Evolutionary conservation across 2,888 invertebrate genomes (phyloP).

Genomic region (Neuroscelio doddi): DNA sequence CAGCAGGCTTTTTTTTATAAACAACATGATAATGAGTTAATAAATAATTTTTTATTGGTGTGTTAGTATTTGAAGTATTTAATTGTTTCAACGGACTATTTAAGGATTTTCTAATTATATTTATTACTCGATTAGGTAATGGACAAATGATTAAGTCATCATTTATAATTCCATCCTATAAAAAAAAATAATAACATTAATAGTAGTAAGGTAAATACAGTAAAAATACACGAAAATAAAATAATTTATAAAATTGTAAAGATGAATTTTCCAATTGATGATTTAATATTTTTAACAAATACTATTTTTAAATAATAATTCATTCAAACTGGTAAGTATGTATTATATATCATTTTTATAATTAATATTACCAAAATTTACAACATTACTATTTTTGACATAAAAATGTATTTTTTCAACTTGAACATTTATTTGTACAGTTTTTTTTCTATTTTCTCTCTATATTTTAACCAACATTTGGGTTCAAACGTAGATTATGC

Average conservation of each 20-base stretch:
- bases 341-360: neutral
- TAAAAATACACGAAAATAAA: neutral
- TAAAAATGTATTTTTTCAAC: too few species aligned
- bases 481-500: too few species aligned
- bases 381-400: too few species aligned
- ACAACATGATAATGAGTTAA: conserved; percentile 55
- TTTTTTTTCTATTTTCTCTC: too few species aligned
- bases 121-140: conserved; percentile 43
- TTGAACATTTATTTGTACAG: too few species aligned
- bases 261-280: too few species aligned
- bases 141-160: conserved; percentile 50
- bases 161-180: conserved; percentile 51
- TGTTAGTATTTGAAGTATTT: neutral
- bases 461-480: too few species aligned
- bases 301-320: neutral
- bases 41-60: neutral
- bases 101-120: too few species aligned
- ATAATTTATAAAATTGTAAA: too few species aligned
- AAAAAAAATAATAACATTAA: conserved; percentile 6
- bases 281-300: neutral
- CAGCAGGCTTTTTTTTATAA: conserved; percentile 37
- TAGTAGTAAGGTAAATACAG: neutral
- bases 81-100: too few species aligned
- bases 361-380: neutral
- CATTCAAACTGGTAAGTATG: neutral